Evolutionary conservation across 2,113 vertebrate species (phyloP), one percentile per base, ranked within the genome.

Genomic region (Cephalopterus ornatus): DNA sequence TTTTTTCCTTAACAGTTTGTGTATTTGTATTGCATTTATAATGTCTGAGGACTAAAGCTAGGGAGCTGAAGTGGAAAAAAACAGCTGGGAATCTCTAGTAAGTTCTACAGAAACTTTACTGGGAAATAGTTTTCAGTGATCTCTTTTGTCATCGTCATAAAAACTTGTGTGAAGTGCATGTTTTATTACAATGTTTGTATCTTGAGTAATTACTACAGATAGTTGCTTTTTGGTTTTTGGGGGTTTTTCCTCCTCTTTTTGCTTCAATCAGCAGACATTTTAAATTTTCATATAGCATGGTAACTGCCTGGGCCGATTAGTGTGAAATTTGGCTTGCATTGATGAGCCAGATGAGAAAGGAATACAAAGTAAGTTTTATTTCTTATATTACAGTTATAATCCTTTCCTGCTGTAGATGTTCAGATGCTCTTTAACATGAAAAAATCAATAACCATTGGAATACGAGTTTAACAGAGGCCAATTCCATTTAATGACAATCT

Each of bases 331-430:
- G 67, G 22, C 79, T 96, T 96, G 58, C 83, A 65, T 58, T 32
- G 62, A 96, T 92, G 79, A 97, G 47, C 32, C 61, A 94, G 56
- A 90, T 66, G 94, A 97, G 37, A 93, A 88, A 80, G 15, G 46
- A 96, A 94, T 92, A 89, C 73, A 92, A 97, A 97, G 82, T 94
- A 95, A 96, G 66, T 78, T 63, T 95, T 97, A 89, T 93, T 97
- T 95, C 91, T 89, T 91, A 83, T 88, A 83, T 72, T 97, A 77
- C 35, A 87, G 70, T 89, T 86, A 76, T 53, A 90, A 59, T 80
- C 12, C 56, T 91, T 92, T 91, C 71, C 35, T 97, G 82, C 75
- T 95, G 32, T 89, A 93, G 58, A 72, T 95, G 33, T 84, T 95
- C 55, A 93, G 59, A 65, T 76, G 74, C 7, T 16, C 61, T 97